Base-by-base conservation (phyloP, 2,797 vertebrate genomes). In the Coluber constrictor region DNA sequence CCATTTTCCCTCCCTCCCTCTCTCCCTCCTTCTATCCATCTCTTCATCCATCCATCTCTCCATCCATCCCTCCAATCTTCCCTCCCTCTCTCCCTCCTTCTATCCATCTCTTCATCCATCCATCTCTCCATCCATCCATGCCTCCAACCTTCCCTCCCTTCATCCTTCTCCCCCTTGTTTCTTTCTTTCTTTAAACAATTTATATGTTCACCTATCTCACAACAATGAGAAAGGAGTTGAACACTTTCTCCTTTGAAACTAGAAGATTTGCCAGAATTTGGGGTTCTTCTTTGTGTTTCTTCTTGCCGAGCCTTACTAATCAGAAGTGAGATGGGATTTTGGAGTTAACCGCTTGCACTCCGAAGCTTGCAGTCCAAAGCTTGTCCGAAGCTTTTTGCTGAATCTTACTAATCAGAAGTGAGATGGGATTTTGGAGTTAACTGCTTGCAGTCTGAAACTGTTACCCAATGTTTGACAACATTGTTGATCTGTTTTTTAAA, bases 71-170 rank as follows among this genome's bases (percentile, higher is more conserved):
- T n/a, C 29, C 63, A 66, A 4, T 12, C 63, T n/a, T 10, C 4
- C 5, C 5, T 16, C 5, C 23, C 0, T 25, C 59, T 3, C 0
- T 57, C 0, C 4, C 3, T 18, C 16, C 16, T n/a, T n/a, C n/a
- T n/a, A n/a, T n/a, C n/a, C n/a, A n/a, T n/a, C n/a, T n/a, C n/a
- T n/a, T n/a, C 60, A 11, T 2, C 3, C 25, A 61, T 11, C 59
- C 7, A 1, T 16, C n/a, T n/a, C 5, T 15, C n/a, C n/a, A n/a
- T n/a, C n/a, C n/a, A n/a, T n/a, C n/a, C n/a, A n/a, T n/a, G n/a
- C n/a, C n/a, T n/a, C n/a, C n/a, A n/a, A n/a, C n/a, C n/a, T n/a
- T n/a, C n/a, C n/a, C n/a, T n/a, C n/a, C n/a, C n/a, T n/a, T n/a
- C 66, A 32, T 18, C 15, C n/a, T 32, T 8, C 15, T 79, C 37